Evolutionary conservation across 2,888 invertebrate species (phyloP).

Genomic region (Gasteruption jaculator): DNA sequence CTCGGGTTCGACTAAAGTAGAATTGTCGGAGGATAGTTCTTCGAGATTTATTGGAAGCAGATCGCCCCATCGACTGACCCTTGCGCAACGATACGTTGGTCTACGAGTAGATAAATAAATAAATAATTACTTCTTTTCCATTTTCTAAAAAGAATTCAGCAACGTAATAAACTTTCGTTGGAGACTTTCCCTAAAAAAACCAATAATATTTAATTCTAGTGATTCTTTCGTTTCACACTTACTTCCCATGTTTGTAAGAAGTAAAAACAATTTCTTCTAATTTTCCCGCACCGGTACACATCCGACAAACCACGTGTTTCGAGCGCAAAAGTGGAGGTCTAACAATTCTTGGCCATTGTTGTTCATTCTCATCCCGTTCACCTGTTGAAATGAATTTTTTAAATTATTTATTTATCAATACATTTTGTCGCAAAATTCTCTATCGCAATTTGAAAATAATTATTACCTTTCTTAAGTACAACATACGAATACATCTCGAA

Average conservation of each 20-base stretch:
- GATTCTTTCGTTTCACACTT: no score
- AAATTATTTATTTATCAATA: neutral
- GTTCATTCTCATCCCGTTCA: slow-evolving; percentile 51
- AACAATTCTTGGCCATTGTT: slow-evolving; percentile 78
- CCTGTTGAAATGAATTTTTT: slow-evolving; percentile 37
- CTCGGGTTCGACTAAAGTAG: no score
- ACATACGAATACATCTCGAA: slow-evolving; percentile 73
- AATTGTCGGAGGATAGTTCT: no score
- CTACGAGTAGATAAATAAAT: slow-evolving; percentile 48
- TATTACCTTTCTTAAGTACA: slow-evolving; percentile 72
- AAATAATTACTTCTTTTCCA: slow-evolving; percentile 7
- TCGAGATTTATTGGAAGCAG: no score
- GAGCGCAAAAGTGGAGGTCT: slow-evolving; percentile 66
- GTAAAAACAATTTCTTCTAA: slow-evolving; percentile 76
- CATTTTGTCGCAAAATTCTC: no score
- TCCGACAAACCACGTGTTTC: slow-evolving; percentile 70
- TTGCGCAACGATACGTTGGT: slow-evolving; percentile 68
- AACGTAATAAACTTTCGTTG: slow-evolving; percentile 10
- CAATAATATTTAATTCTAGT: slow-evolving; percentile 1
- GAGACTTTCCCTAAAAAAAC: slow-evolving; percentile 1
- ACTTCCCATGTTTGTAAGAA: slow-evolving; percentile 71
- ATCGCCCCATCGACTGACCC: slow-evolving; percentile 76
- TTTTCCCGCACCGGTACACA: slow-evolving; percentile 72
- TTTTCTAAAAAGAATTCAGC: slow-evolving; percentile 7
- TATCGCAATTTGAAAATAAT: slow-evolving; percentile 7